These are phyloP conservation scores for Tenebrio molitor DNA, from an alignment of 1,140 invertebrate genomes.

Conservation along the genomic window DNA sequence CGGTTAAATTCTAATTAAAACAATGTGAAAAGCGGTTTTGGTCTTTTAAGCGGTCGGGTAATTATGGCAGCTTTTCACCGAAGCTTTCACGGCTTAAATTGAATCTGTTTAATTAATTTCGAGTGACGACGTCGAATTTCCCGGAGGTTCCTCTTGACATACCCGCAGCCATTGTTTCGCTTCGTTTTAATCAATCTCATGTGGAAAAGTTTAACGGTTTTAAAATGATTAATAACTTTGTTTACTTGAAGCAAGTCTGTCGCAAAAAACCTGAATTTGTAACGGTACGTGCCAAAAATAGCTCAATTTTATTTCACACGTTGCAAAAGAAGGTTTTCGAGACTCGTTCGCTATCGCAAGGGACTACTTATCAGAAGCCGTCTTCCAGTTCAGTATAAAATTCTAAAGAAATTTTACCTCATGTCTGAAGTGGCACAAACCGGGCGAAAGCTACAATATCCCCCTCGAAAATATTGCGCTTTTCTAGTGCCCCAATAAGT, in stretches of 20 bases:
- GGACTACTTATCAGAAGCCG: constrained; percentile 24
- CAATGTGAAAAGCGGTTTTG: constrained; percentile 30
- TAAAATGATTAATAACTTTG: constrained; percentile 2
- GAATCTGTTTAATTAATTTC: constrained; percentile 29
- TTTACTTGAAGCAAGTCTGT: neutral
- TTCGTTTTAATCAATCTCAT: constrained; percentile 23
- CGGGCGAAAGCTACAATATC: neutral
- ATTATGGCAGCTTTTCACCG: constrained; percentile 28
- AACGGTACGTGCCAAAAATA: constrained; percentile 24
- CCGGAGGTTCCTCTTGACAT: constrained; percentile 5
- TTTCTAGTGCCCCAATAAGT: neutral
- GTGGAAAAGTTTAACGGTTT: constrained; percentile 24
- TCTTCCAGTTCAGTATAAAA: constrained; percentile 11
- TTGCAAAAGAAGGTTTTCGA: neutral
- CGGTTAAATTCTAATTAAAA: constrained; percentile 28
- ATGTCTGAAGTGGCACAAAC: neutral
- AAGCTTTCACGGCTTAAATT: constrained; percentile 4
- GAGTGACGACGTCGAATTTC: constrained; percentile 7
- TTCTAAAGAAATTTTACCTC: constrained; percentile 21
- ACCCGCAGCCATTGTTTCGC: constrained; percentile 25
- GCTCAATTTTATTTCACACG: constrained; percentile 30
- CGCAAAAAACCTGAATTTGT: constrained; percentile 15
- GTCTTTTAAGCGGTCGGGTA: constrained; percentile 26
- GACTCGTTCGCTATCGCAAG: neutral
- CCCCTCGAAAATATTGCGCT: neutral